These are phyloP conservation scores for Promerops cafer DNA, from an alignment of 2,113 vertebrate genomes.

Conservation along the genomic window DNA sequence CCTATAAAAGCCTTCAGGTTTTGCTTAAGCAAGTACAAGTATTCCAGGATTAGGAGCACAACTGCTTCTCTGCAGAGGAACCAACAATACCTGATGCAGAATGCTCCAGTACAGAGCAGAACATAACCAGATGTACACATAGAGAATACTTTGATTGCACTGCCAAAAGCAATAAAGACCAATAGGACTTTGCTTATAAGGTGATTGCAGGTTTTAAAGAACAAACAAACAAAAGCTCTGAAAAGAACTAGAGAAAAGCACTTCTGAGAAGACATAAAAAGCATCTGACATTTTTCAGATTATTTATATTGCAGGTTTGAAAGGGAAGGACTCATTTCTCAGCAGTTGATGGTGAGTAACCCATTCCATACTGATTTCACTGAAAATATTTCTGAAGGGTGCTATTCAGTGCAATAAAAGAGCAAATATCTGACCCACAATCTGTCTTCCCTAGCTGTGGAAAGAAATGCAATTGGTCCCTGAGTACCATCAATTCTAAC, in stretches of 20 bases:
- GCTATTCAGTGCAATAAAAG: neutral
- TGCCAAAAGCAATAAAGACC: constrained; percentile 23
- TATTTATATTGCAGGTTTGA: neutral
- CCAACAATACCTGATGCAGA: neutral
- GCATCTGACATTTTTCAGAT: constrained; percentile 8
- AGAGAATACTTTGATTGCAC: neutral
- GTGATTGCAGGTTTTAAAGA: neutral
- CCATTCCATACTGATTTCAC: neutral
- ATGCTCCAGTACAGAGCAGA: neutral
- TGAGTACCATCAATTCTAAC: neutral
- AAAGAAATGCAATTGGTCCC: neutral
- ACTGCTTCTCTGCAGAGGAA: neutral
- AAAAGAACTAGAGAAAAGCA: constrained; percentile 6
- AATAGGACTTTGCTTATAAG: constrained; percentile 29
- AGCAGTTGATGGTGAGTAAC: neutral
- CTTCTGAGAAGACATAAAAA: neutral
- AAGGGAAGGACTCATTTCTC: neutral
- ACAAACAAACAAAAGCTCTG: constrained; percentile 1
- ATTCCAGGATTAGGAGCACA: neutral
- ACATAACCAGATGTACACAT: neutral
- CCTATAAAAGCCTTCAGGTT: neutral
- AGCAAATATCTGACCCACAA: neutral
- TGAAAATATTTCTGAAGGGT: constrained; percentile 28
- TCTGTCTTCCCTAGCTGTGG: neutral
- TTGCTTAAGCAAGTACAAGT: neutral